Evolutionary conservation across 2,888 invertebrate species (phyloP), one percentile per base, ranked within the genome.

Genomic region (Perizoma flavofasciatum): DNA sequence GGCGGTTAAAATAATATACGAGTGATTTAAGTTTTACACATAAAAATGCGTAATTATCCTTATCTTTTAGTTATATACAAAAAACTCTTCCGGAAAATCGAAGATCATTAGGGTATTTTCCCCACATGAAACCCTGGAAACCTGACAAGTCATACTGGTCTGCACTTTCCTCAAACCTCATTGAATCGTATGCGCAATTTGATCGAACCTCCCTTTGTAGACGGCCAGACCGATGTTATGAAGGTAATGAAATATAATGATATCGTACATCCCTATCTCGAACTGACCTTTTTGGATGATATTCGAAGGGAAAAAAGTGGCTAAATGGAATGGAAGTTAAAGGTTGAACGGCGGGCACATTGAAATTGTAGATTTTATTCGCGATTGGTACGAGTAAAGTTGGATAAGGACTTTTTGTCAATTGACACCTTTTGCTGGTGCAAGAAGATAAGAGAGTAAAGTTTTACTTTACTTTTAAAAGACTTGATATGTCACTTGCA

Each of bases 141-240:
- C 48, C 10, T 51, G 65, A 53, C 51, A 59, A 58, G 61, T 50
- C 57, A 59, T 58, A 58, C 49, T 56, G 69, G 83, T 80, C 84
- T 82, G 73, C 75, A 66, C 73, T 78, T 71, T 58, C 68, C 71
- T 75, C 75, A 74, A 71, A 78, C 81, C 77, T 79, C 84, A 82
- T 83, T 83, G 82, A 81, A 76, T 79, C 75, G 76, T 79, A 79
- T 81, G 84, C 82, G 75, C 85, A 82, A 83, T 84, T 83, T 84
- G 77, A 78, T 77, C 71, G 71, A 75, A 77, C 77, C 50, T 52
- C 65, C 65, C 63, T 65, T 62, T 65, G 63, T 63, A 41, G 58
- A 61, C 67, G 58, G 71, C 66, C 72, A 77, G 73, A 77, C 76
- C 70, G 72, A 68, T 66, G 70, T 82, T 83, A 82, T 72, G 77